phyloP scores from a whole-genome alignment of 2,113 vertebrate species.

The Onychostruthus taczanowskii region DNA sequence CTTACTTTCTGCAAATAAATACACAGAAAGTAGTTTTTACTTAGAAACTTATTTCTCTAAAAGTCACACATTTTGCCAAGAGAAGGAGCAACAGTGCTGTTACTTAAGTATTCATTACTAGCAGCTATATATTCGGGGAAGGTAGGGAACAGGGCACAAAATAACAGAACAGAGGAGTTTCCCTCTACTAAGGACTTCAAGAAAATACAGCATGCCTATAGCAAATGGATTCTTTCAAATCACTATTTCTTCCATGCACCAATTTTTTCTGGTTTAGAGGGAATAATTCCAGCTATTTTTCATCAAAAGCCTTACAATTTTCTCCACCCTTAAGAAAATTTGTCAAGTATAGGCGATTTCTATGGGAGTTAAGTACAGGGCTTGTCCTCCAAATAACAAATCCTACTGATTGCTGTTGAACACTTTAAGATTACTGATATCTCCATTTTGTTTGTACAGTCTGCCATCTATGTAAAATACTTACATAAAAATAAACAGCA shows the following conservation, averaged over 20 bases:
- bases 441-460: not conserved
- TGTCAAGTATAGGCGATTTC: not conserved
- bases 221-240: not conserved
- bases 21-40: not conserved
- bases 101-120: not conserved
- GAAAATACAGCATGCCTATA: not conserved
- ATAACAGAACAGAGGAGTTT: not conserved
- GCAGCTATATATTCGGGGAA: not conserved
- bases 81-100: not conserved
- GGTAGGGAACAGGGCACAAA: not conserved
- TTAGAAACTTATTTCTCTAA: not conserved
- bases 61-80: not conserved
- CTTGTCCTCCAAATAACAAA: not conserved
- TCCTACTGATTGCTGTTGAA: not conserved
- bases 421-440: not conserved
- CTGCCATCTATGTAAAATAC: not conserved
- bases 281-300: not conserved
- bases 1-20: not conserved
- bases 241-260: not conserved
- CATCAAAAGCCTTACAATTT: not conserved
- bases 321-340: not conserved
- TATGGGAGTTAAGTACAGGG: not conserved
- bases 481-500: not conserved
- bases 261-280: not conserved
- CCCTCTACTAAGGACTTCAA: not conserved